Evolutionary conservation across 2,797 vertebrate species (phyloP).

Genomic region (Protosalanx chinensis): DNA sequence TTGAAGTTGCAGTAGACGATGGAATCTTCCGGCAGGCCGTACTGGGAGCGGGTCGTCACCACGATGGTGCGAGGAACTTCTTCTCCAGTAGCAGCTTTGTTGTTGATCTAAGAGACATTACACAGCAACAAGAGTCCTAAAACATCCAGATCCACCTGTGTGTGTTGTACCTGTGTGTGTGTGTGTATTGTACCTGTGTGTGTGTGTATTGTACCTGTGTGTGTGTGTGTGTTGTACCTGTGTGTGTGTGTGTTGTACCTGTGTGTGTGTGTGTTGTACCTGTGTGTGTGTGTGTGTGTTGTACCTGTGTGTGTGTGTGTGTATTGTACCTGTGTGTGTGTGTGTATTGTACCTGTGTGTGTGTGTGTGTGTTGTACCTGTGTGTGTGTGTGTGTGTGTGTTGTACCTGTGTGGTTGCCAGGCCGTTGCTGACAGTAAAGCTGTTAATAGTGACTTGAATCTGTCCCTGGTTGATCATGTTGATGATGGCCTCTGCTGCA

Average conservation of each 20-base stretch:
- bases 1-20: slow-evolving; percentile 99
- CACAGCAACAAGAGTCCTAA: not conserved
- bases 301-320: too few relatives aligned
- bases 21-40: slow-evolving; percentile 96
- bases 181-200: too few relatives aligned
- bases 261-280: too few relatives aligned
- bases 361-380: not conserved
- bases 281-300: too few relatives aligned
- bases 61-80: slow-evolving; percentile 96
- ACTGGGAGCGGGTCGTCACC: slow-evolving; percentile 97
- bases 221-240: slow-evolving; percentile 15
- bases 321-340: too few relatives aligned
- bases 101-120: slow-evolving; percentile 82
- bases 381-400: not conserved
- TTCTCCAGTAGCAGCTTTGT: slow-evolving; percentile 97
- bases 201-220: not conserved
- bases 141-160: too few relatives aligned
- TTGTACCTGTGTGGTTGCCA: slow-evolving; percentile 95
- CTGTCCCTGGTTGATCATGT: slow-evolving; percentile 99
- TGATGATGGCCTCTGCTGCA: slow-evolving; percentile 96
- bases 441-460: slow-evolving; percentile 98
- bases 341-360: not conserved
- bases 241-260: too few relatives aligned
- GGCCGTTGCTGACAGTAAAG: slow-evolving; percentile 96
- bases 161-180: too few relatives aligned